Evolutionary conservation across 2,113 vertebrate genomes (phyloP), one percentile per base, ranked within the genome.

Genomic region (Pelodiscus sinensis): DNA sequence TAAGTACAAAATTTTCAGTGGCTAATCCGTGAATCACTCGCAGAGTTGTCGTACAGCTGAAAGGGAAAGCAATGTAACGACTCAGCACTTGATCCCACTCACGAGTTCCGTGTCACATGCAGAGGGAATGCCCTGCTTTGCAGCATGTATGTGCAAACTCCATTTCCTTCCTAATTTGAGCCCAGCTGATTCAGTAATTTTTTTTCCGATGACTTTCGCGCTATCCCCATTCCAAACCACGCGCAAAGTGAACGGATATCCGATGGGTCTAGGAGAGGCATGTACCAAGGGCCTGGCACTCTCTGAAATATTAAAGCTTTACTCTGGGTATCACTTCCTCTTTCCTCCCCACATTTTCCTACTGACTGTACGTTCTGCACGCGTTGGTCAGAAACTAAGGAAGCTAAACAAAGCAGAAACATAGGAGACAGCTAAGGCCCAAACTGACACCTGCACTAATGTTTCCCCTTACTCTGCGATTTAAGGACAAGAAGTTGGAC

Each of bases 151-250:
- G 86, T 73, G 89, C 87, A 93, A 50, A 92, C 85, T 92, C 94
- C 71, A 65, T 86, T 97, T 97, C 96, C 96, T 97, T 96, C 96
- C 96, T 79, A 8, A 38, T 58, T 80, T 35, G 24, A 19, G 60
- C 35, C 29, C 82, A 57, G 35, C 77, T 56, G 57, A 82, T 95
- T 96, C 95, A 95, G 96, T 96, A 91, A 92, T 10, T 92, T 96
- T 80, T 95, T 79, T 54, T 22, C 11, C 62, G 95, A 92, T 96
- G 93, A 93, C 84, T 91, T 0, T 38, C 6, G 82, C 0, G 9
- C 50, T 68, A 79, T 54, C 79, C 92, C 80, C 57, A 94, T 27
- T 55, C 81, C 92, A 95, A 89, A 89, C 93, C 93, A 27, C 91
- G 91, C 88, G 78, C 68, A 1, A 5, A 92, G 84, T 2, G 85